These are phyloP conservation scores for Agrotis exclamationis DNA, from an alignment of 2,888 invertebrate genomes.

Conservation along the genomic window DNA sequence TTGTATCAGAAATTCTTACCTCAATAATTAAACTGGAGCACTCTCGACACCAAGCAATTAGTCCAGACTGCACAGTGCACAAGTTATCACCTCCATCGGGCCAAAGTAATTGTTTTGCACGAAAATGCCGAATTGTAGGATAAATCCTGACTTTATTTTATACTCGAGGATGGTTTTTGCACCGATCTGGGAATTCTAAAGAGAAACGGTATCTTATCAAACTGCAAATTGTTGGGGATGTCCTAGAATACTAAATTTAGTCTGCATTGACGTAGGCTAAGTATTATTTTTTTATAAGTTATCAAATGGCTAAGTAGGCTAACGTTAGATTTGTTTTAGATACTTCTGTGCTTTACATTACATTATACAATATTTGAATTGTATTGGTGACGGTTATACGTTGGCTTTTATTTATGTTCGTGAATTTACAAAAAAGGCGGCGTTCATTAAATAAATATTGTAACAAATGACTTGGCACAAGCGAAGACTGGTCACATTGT, in stretches of 20 bases:
- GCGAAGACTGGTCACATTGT: slow-evolving; percentile 58
- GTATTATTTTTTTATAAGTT: no score
- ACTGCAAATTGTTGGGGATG: background rate
- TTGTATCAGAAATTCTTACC: slow-evolving; percentile 60
- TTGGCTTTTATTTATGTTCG: slow-evolving; percentile 20
- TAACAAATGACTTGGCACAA: slow-evolving; percentile 63
- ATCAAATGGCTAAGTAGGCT: no score
- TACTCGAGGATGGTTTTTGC: slow-evolving; percentile 42
- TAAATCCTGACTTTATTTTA: slow-evolving; percentile 71
- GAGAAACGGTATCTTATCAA: background rate
- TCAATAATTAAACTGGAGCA: slow-evolving; percentile 74
- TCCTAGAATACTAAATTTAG: background rate
- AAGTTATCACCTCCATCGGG: slow-evolving; percentile 75
- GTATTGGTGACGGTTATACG: background rate
- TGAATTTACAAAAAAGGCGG: slow-evolving; percentile 28
- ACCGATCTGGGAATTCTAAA: slow-evolving; percentile 13
- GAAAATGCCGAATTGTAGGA: slow-evolving; percentile 75
- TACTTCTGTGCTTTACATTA: background rate
- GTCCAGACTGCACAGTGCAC: slow-evolving; percentile 52
- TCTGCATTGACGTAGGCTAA: background rate
- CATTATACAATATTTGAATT: background rate
- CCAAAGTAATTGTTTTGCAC: slow-evolving; percentile 83
- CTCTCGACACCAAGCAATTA: slow-evolving; percentile 60
- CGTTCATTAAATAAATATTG: slow-evolving; percentile 50
- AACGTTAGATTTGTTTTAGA: background rate